phyloP scores from a whole-genome alignment of 2,113 vertebrate genomes.

The Malaclemys terrapin region DNA sequence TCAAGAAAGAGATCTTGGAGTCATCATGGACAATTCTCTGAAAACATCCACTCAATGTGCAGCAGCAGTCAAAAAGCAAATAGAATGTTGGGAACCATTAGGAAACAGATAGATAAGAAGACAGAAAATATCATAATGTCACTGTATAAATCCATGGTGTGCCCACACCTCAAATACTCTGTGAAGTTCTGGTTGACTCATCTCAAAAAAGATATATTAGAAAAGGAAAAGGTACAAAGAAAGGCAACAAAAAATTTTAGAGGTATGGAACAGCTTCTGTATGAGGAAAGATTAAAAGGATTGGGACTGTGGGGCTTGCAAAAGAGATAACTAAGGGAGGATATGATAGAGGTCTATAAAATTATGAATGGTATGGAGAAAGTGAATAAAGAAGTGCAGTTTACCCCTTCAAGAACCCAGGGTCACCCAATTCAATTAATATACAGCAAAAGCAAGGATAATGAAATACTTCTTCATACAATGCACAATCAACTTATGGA shows the following conservation, averaged over 20 bases:
- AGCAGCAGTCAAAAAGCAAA: background rate
- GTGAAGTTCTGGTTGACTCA: background rate
- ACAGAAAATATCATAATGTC: background rate
- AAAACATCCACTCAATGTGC: background rate
- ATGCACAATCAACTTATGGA: background rate
- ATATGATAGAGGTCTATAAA: background rate
- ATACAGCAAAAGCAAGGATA: background rate
- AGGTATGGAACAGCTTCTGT: too few species aligned
- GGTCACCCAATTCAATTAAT: background rate
- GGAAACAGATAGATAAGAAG: background rate
- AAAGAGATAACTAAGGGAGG: background rate
- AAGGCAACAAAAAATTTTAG: background rate
- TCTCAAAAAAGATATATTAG: background rate
- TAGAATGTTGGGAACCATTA: background rate
- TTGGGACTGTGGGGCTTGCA: background rate
- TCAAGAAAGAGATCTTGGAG: background rate
- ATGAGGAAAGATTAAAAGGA: background rate
- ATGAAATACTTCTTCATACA: background rate
- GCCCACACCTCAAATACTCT: background rate
- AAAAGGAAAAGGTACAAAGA: background rate
- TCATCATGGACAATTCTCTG: background rate
- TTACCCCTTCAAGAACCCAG: background rate
- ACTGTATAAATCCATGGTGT: background rate
- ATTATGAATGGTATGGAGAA: background rate
- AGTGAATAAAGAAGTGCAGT: background rate